Base-by-base conservation (phyloP, 2,113 vertebrate genomes). In the Poeciliopsis occidentalis region DNA sequence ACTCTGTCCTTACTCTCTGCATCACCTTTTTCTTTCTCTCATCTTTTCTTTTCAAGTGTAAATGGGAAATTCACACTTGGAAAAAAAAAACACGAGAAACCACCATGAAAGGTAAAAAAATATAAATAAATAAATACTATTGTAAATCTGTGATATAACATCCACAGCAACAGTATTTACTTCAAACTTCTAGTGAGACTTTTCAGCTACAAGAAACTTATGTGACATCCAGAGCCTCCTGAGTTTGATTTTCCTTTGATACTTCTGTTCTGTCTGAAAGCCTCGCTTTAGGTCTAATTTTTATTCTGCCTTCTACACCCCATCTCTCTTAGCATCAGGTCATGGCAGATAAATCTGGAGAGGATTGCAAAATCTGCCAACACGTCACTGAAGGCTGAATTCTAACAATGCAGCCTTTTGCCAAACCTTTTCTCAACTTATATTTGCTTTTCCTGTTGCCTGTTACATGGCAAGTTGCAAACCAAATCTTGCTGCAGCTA, bases 171-270 rank as follows among this genome's bases (percentile, higher is more conserved):
- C 61, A 83, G 51, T 3, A 12, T 51, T 67, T 69, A 60, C 66
- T 64, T 67, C 72, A 26, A 69, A 62, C 54, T 66, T 73, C 83
- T 71, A 60, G 81, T 63, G 47, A 70, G 10, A 27, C 81, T 39
- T 15, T n/a, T 67, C 68, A 72, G 64, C 47, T 84, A 84, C 75
- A 69, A 68, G 34, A 85, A 44, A 77, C 74, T 75, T 75, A 77
- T 37, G 63, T 0, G 64, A 66, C 75, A 69, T 76, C 72, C 69
- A 67, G 8, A 47, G 15, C 15, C 41, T 44, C 41, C 44, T 47
- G 44, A 17, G 44, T 47, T 15, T 19, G 44, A 47, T 47, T 47
- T 47, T 47, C 44, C 44, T 17, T 47, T 47, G 44, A 47, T 74
- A 69, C 74, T 60, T 60, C 75, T 61, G 34, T 62, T 69, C 63